Evolutionary conservation across 2,888 invertebrate genomes (phyloP).

Genomic region (Metalampra italica): DNA sequence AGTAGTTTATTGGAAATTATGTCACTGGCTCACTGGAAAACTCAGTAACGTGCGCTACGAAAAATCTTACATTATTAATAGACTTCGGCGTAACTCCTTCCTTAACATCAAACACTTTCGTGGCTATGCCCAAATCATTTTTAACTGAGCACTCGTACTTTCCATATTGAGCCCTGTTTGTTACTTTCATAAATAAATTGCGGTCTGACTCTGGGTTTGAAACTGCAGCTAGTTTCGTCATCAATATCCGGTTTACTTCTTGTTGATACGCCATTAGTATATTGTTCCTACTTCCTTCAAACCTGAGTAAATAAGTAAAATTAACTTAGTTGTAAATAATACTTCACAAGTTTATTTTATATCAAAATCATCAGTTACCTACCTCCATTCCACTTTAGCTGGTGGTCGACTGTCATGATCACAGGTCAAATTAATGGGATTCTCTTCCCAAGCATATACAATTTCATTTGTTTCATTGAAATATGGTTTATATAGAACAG

Average conservation of each 20-base stretch:
- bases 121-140: constrained; percentile 42
- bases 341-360: too few relatives aligned
- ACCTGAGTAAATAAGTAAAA: constrained; percentile 22
- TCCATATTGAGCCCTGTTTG: constrained; percentile 43
- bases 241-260: constrained; percentile 26
- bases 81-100: constrained; percentile 45
- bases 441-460: constrained; percentile 55
- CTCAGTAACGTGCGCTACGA: too few relatives aligned
- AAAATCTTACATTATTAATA: constrained; percentile 50
- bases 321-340: too few relatives aligned
- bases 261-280: constrained; percentile 27
- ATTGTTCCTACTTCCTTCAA: constrained; percentile 24
- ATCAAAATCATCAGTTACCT: constrained; percentile 7
- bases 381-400: constrained; percentile 56
- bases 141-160: constrained; percentile 45
- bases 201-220: constrained; percentile 20
- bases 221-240: not conserved
- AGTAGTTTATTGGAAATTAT: too few relatives aligned
- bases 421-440: constrained; percentile 49
- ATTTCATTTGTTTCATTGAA: constrained; percentile 34
- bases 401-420: constrained; percentile 50
- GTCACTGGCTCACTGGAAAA: too few relatives aligned
- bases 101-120: constrained; percentile 38
- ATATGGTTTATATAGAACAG: constrained; percentile 49
- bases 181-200: constrained; percentile 27